A percentile compares a stretch with the other conserved stretches of the same genome.
Conservation (phyloP, 2,113 vertebrate species). For the Pedionomus torquatus region DNA sequence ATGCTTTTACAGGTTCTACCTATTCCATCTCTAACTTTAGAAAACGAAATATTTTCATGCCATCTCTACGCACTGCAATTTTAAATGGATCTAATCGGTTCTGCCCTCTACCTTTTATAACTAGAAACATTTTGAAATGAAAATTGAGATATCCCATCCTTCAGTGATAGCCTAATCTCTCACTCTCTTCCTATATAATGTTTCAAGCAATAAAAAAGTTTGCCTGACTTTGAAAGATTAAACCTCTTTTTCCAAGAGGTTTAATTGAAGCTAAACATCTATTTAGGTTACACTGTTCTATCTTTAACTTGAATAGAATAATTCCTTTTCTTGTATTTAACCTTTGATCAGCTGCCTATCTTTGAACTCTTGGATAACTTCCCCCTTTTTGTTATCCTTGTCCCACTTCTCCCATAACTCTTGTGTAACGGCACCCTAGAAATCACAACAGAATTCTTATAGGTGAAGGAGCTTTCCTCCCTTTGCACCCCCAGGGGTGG, state of each 20-base stretch:
- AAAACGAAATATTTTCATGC: not conserved
- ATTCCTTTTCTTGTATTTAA: conserved; percentile 62
- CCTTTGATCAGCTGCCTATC: conserved; percentile 58
- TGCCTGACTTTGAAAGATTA: conserved; percentile 61
- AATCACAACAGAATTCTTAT: not conserved
- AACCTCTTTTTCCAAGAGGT: conserved; percentile 17
- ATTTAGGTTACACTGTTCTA: conserved; percentile 49
- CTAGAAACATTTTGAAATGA: not conserved
- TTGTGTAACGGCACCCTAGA: not conserved
- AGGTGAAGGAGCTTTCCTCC: not conserved
- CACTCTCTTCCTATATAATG: not conserved
- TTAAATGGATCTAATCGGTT: not conserved
- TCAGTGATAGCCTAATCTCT: not conserved
- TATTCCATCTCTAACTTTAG: not conserved
- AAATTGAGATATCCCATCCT: not conserved
- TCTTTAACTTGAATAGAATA: conserved; percentile 45
- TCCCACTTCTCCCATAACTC: not conserved
- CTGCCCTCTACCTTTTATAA: not conserved
- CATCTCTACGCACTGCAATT: not conserved
- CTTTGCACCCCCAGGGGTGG: too few species aligned
- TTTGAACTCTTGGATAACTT: conserved; percentile 33
- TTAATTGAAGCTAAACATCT: conserved; percentile 59
- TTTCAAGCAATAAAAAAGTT: conserved; percentile 23
- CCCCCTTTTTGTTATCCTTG: not conserved
- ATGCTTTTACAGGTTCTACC: not conserved